phyloP scores from a whole-genome alignment of 1,140 invertebrate species.

The Sycobia sp. region DNA sequence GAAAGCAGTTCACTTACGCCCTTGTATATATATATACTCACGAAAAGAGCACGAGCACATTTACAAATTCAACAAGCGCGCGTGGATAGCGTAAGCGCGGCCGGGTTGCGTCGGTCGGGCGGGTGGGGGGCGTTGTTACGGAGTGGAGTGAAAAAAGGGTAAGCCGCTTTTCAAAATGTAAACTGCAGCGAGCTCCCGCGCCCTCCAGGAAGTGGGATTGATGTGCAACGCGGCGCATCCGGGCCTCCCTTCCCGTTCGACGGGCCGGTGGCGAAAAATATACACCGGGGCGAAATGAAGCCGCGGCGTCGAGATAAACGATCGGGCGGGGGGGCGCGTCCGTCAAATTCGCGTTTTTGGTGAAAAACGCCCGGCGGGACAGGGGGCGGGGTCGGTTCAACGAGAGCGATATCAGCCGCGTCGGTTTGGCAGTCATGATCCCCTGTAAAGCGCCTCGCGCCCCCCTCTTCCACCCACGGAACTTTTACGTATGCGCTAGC shows the following conservation, averaged over 20 bases:
- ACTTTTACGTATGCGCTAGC: no score
- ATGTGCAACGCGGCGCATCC: conserved; percentile 21
- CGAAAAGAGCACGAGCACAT: no score
- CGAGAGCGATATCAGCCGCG: neutral
- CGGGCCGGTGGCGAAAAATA: conserved; percentile 20
- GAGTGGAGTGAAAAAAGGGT: no score
- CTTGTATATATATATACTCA: no score
- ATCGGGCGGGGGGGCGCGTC: conserved; percentile 22
- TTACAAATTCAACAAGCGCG: no score
- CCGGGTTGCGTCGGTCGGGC: no score
- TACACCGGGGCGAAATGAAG: conserved; percentile 18
- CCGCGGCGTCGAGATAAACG: conserved; percentile 26
- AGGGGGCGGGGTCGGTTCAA: no score
- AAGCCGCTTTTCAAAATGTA: conserved; percentile 7
- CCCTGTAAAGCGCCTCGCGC: neutral
- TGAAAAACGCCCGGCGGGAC: conserved; percentile 28
- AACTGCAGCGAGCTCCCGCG: neutral
- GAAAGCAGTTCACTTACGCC: no score
- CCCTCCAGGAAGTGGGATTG: conserved; percentile 10
- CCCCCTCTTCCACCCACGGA: neutral
- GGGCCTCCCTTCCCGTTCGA: neutral
- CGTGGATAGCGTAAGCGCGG: no score
- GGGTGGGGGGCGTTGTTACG: no score
- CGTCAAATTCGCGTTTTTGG: conserved; percentile 35
- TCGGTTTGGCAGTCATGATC: neutral